Percentiles rank a stretch among this genome's conserved stretches.
These are phyloP conservation scores for Drosophila pseudoobscura DNA, from an alignment of 1,140 invertebrate species.

Conservation along the genomic window DNA sequence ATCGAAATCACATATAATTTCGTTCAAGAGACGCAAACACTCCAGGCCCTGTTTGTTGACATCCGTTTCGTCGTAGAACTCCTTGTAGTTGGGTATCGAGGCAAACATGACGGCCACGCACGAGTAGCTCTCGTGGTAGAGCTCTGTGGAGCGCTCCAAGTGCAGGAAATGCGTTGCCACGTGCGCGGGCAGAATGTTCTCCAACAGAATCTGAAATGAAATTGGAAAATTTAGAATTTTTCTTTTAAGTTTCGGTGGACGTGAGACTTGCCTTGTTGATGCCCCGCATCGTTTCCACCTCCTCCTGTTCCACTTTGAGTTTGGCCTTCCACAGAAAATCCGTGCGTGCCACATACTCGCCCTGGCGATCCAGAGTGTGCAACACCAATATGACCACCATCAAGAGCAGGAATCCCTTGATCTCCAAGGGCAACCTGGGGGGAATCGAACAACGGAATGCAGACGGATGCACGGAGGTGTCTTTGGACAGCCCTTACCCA, in stretches of 20 bases:
- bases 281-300: constrained; percentile 96
- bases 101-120: constrained; percentile 99
- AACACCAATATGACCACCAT: constrained; percentile 87
- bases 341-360: constrained; percentile 93
- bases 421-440: constrained; percentile 86
- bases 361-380: constrained; percentile 92
- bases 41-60: constrained; percentile 98
- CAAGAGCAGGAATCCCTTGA: constrained; percentile 87
- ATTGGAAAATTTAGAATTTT: neutral
- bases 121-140: constrained; percentile 97
- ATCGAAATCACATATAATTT: constrained; percentile 99
- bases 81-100: constrained; percentile 99
- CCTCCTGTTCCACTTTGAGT: constrained; percentile 94
- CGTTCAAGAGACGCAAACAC: constrained; percentile 96
- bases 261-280: constrained; percentile 90
- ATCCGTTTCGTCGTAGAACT: constrained; percentile 99
- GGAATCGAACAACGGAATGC: neutral
- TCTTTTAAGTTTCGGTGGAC: neutral
- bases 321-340: constrained; percentile 97
- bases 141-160: constrained; percentile 86
- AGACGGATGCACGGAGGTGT: neutral
- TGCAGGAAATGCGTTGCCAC: constrained; percentile 96
- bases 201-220: constrained; percentile 88
- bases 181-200: constrained; percentile 98
- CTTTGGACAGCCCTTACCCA: constrained; percentile 85